These are phyloP conservation scores for Lutjanus argentimaculatus DNA, from an alignment of 2,797 vertebrate genomes.

Conservation along the genomic window DNA sequence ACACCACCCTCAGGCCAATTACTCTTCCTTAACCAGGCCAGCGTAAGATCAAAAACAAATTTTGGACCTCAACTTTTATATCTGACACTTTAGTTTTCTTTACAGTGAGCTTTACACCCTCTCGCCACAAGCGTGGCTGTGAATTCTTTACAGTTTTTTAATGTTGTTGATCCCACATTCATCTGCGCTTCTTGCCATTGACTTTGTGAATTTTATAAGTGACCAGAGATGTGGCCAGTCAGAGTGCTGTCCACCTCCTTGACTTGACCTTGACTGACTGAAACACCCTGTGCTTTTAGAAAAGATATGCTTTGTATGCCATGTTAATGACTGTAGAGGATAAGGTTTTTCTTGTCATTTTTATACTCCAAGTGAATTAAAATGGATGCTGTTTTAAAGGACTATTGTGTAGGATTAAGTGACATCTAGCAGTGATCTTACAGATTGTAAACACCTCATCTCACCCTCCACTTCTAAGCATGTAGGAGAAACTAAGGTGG, in stretches of 20 bases:
- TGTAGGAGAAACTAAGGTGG: too few relatives aligned
- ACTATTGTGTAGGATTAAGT: too few relatives aligned
- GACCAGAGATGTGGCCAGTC: too few relatives aligned
- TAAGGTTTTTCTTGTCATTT: constrained; percentile 8
- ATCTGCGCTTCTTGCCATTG: too few relatives aligned
- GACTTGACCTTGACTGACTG: constrained; percentile 17
- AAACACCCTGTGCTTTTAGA: not conserved
- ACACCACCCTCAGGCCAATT: not conserved
- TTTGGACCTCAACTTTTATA: not conserved
- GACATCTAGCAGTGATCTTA: too few relatives aligned
- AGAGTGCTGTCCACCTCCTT: not conserved
- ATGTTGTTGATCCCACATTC: not conserved
- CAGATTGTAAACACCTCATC: too few relatives aligned
- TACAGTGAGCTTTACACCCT: not conserved
- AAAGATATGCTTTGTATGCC: constrained; percentile 2
- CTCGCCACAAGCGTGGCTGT: too few relatives aligned
- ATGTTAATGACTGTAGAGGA: constrained; percentile 20
- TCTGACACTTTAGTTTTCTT: not conserved
- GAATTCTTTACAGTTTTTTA: constrained; percentile 1
- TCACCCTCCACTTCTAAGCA: too few relatives aligned
- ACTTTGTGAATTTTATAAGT: too few relatives aligned
- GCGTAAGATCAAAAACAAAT: not conserved
- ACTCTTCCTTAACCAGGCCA: not conserved
- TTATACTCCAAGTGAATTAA: constrained; percentile 6
- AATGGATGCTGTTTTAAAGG: not conserved